A percentile compares a stretch with the other conserved stretches of the same genome.
Evolutionary conservation across 2,888 invertebrate genomes (phyloP).

Genomic region (Cistogaster globosa): DNA sequence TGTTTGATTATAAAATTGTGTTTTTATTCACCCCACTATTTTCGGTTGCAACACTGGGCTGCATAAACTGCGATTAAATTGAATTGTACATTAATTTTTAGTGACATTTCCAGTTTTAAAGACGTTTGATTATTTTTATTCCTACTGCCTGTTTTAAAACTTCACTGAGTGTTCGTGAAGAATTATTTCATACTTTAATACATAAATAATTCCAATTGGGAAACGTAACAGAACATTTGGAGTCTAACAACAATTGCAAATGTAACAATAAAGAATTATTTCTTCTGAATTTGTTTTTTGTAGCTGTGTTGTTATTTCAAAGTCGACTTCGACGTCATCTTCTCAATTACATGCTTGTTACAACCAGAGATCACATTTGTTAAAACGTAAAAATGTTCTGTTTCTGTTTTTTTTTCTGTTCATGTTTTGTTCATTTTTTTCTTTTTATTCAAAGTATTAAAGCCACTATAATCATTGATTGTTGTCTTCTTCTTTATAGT

Average conservation of each 20-base stretch:
- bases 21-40: too few relatives aligned
- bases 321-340: slow-evolving; percentile 33
- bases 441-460: slow-evolving; percentile 33
- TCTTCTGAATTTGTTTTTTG: slow-evolving; percentile 29
- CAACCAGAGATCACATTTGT: slow-evolving; percentile 60
- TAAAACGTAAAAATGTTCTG: slow-evolving; percentile 28
- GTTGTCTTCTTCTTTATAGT: neutral
- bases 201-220: slow-evolving; percentile 46
- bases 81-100: too few relatives aligned
- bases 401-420: slow-evolving; percentile 24
- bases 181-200: slow-evolving; percentile 37
- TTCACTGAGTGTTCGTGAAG: neutral
- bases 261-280: slow-evolving; percentile 50
- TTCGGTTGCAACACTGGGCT: too few relatives aligned
- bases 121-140: too few relatives aligned
- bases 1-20: too few relatives aligned
- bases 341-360: slow-evolving; percentile 67
- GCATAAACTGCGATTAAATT: too few relatives aligned
- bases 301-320: slow-evolving; percentile 5
- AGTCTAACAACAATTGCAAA: slow-evolving; percentile 54
- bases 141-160: neutral
- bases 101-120: too few relatives aligned
- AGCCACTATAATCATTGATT: slow-evolving; percentile 55
- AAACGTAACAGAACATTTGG: slow-evolving; percentile 43
- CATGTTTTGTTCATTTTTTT: slow-evolving; percentile 10